Evolutionary conservation across 2,113 vertebrate species (phyloP).

Genomic region (Halichoeres trimaculatus): DNA sequence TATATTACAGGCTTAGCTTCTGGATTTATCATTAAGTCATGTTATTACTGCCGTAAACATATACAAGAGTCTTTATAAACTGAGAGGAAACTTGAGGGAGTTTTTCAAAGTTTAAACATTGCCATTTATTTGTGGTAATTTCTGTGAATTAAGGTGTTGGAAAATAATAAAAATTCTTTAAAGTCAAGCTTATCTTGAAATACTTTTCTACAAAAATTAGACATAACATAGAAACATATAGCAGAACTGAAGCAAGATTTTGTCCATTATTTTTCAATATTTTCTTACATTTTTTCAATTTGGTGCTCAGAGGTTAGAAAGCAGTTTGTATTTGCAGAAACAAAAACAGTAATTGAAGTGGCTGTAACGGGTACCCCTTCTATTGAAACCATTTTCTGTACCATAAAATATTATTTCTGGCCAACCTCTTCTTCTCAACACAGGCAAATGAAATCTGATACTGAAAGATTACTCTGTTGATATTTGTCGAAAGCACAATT

Average conservation of each 20-base stretch:
- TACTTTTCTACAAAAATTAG: too few species aligned
- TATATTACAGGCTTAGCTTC: constrained; percentile 16
- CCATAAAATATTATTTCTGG: background rate
- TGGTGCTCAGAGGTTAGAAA: background rate
- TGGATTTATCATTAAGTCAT: constrained; percentile 2
- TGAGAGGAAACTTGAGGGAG: too few species aligned
- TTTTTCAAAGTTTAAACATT: too few species aligned
- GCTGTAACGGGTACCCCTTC: background rate
- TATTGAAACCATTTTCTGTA: background rate
- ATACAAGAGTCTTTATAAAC: too few species aligned
- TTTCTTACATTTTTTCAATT: too few species aligned
- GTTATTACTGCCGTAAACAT: too few species aligned
- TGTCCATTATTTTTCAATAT: too few species aligned
- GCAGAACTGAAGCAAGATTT: too few species aligned
- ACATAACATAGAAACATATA: too few species aligned
- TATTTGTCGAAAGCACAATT: background rate
- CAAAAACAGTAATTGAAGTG: background rate
- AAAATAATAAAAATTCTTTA: background rate
- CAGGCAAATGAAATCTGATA: background rate
- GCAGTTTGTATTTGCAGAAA: background rate
- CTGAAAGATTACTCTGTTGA: background rate
- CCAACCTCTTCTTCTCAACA: background rate
- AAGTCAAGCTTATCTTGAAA: too few species aligned
- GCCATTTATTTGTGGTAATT: background rate
- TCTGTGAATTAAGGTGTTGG: background rate